phyloP scores from a whole-genome alignment of 2,797 vertebrate genomes.

The Brotula barbata region DNA sequence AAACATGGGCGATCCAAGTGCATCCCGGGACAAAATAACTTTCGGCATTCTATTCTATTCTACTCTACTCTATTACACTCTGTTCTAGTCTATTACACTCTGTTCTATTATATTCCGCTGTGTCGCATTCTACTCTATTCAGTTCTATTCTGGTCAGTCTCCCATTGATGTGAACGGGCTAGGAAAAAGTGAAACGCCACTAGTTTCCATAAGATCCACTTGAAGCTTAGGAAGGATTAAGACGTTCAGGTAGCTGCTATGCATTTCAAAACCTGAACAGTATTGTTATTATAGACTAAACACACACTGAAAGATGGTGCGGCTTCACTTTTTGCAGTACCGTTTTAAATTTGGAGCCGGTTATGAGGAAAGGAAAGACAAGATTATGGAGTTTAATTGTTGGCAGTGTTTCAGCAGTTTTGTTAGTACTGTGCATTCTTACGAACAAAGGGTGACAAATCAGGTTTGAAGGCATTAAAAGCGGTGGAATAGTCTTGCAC shows the following conservation, averaged over 20 bases:
- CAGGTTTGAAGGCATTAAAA: constrained; percentile 34
- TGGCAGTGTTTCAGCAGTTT: too few relatives aligned
- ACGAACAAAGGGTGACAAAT: constrained; percentile 12
- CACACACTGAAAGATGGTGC: constrained; percentile 7
- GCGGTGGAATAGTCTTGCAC: constrained; percentile 13
- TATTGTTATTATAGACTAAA: constrained; percentile 27
- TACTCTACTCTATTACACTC: background rate
- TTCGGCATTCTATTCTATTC: constrained; percentile 1
- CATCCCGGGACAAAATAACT: constrained; percentile 10
- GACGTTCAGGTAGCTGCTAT: constrained; percentile 41
- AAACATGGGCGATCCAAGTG: constrained; percentile 12
- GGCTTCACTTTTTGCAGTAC: too few relatives aligned
- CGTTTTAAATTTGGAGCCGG: too few relatives aligned
- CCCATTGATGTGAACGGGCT: background rate
- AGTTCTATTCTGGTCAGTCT: background rate
- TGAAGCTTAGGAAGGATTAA: constrained; percentile 33
- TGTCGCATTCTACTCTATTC: background rate
- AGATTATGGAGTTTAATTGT: background rate
- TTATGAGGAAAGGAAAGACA: too few relatives aligned
- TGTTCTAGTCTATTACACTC: background rate
- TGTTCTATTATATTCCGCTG: background rate
- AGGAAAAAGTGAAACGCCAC: constrained; percentile 24
- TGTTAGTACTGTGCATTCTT: background rate
- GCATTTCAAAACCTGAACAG: constrained; percentile 38
- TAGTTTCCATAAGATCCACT: constrained; percentile 12